A percentile compares a stretch with the other conserved stretches of the same genome.
Evolutionary conservation across 2,797 vertebrate genomes (phyloP).

Genomic region (Chelonia mydas): DNA sequence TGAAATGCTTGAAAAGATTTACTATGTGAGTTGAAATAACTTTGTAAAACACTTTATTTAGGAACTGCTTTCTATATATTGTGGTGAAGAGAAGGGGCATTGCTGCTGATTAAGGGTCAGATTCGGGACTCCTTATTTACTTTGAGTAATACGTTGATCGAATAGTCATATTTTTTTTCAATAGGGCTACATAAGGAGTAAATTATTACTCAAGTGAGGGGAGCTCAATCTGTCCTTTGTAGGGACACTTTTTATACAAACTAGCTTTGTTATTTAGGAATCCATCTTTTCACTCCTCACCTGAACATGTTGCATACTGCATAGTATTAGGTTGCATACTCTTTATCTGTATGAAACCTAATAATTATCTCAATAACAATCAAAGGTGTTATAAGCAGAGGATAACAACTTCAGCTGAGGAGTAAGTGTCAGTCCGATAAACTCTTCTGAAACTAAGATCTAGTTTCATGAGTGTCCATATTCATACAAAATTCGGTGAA

Average conservation of each 20-base stretch:
- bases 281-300: not conserved
- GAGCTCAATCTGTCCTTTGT: not conserved
- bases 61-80: not conserved
- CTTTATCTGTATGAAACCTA: not conserved
- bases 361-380: not conserved
- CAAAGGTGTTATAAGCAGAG: not conserved
- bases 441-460: not conserved
- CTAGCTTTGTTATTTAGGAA: not conserved
- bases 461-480: not conserved
- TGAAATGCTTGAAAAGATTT: conserved; percentile 44
- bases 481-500: not conserved
- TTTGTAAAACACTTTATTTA: conserved; percentile 39
- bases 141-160: not conserved
- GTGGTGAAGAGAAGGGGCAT: not conserved
- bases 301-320: not conserved
- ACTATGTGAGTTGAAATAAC: not conserved
- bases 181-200: not conserved
- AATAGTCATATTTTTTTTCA: not conserved
- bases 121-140: conserved; percentile 13
- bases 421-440: not conserved
- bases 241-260: not conserved
- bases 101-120: not conserved
- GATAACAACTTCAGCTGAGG: not conserved
- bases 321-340: not conserved
- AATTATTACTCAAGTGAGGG: not conserved